A percentile compares a stretch with the other conserved stretches of the same genome.
These are phyloP conservation scores for Opisthograptis luteolata DNA, from an alignment of 2,888 invertebrate genomes.

Conservation along the genomic window DNA sequence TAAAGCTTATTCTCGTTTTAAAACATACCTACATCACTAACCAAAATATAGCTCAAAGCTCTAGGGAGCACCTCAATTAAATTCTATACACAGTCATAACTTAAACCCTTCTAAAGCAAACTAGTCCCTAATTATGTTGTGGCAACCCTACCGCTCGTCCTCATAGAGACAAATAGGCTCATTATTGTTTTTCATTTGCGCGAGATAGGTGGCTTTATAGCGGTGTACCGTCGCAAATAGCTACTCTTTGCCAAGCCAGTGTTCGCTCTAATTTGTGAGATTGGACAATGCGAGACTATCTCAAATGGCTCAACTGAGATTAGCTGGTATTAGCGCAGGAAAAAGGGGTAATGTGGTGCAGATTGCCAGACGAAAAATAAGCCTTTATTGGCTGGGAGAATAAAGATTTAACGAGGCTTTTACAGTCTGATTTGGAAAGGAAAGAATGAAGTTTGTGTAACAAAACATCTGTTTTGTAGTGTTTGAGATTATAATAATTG, in stretches of 20 bases:
- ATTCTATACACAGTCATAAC: constrained; percentile 21
- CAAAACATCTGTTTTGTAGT: not conserved
- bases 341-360: constrained; percentile 24
- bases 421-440: not conserved
- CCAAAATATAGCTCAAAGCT: not conserved
- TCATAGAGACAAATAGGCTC: constrained; percentile 52
- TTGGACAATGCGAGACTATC: constrained; percentile 31
- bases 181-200: constrained; percentile 63
- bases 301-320: constrained; percentile 19
- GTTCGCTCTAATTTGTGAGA: constrained; percentile 45
- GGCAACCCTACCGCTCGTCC: constrained; percentile 28
- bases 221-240: constrained; percentile 29
- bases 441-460: not conserved
- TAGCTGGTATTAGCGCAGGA: constrained; percentile 15
- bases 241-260: constrained; percentile 43
- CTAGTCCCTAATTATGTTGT: constrained; percentile 35
- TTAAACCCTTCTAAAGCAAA: constrained; percentile 29
- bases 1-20: not conserved
- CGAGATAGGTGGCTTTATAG: constrained; percentile 25
- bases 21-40: not conserved
- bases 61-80: constrained; percentile 12
- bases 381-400: constrained; percentile 11
- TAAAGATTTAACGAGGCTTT: constrained; percentile 3
- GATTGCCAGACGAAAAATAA: constrained; percentile 17
- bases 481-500: not conserved